Percentiles rank a stretch among this genome's conserved stretches.
Conservation (phyloP, 2,113 vertebrate genomes). For the Megaceryle maxima region DNA sequence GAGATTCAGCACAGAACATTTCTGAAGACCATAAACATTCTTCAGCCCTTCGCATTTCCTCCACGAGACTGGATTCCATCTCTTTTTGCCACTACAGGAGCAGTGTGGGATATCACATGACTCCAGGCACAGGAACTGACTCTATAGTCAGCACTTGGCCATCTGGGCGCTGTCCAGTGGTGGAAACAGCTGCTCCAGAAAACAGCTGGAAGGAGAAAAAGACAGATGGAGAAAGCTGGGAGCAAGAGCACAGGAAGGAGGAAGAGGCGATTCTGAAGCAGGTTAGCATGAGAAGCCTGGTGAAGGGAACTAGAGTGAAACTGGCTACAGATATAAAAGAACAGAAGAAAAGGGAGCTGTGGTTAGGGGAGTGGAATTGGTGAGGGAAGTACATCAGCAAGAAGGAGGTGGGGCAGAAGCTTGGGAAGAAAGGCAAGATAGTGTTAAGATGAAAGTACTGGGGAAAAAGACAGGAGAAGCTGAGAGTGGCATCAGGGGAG, state of each 20-base stretch:
- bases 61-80: not conserved
- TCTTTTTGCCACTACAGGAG: not conserved
- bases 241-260: not conserved
- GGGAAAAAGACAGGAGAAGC: not conserved
- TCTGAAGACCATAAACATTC: not conserved
- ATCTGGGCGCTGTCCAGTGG: not conserved
- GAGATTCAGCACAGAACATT: not conserved
- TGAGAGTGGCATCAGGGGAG: not conserved
- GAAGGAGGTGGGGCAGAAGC: not conserved
- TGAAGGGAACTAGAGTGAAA: not conserved
- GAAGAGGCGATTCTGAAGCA: not conserved
- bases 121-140: not conserved
- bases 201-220: constrained; percentile 29
- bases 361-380: not conserved
- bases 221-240: not conserved
- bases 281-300: not conserved
- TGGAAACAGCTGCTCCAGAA: not conserved
- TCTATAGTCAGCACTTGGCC: not conserved
- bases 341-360: not conserved
- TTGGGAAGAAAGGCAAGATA: not conserved
- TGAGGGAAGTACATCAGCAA: not conserved
- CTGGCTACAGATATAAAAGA: not conserved
- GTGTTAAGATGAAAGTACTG: not conserved
- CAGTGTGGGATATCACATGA: not conserved
- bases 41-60: not conserved